These are phyloP conservation scores for Clarias laeviceps DNA, from an alignment of 2,797 vertebrate species.

Conservation along the genomic window DNA sequence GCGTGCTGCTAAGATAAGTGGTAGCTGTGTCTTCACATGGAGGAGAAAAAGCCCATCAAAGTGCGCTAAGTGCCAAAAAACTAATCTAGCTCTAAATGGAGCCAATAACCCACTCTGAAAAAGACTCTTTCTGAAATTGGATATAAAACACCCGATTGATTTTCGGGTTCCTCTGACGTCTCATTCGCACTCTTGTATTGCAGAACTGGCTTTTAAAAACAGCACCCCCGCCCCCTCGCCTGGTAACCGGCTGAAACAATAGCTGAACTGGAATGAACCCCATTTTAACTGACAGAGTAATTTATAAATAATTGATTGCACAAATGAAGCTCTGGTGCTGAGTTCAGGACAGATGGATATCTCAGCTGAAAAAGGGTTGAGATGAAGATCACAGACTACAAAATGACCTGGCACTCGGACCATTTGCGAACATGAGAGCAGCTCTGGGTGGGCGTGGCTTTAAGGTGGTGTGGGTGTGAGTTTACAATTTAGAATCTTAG, in stretches of 20 bases:
- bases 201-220: conserved; percentile 21
- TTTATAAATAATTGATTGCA: conserved; percentile 50
- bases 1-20: conserved; percentile 36
- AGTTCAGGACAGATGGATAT: conserved; percentile 23
- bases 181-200: conserved; percentile 6
- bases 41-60: conserved; percentile 50
- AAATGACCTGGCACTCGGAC: neutral
- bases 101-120: conserved; percentile 36
- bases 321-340: conserved; percentile 26
- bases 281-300: conserved; percentile 30
- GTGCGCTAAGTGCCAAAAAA: conserved; percentile 48
- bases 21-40: conserved; percentile 10
- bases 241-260: conserved; percentile 31
- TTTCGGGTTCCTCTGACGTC: conserved; percentile 43
- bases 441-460: neutral
- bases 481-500: neutral
- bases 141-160: conserved; percentile 55
- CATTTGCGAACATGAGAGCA: neutral
- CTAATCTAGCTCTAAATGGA: conserved; percentile 51
- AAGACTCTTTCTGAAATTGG: conserved; percentile 34
- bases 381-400: neutral
- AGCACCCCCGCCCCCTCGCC: neutral
- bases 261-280: conserved; percentile 5
- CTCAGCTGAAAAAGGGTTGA: neutral
- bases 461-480: neutral